Evolutionary conservation across 2,113 vertebrate species (phyloP).

Genomic region (Cromileptes altivelis): DNA sequence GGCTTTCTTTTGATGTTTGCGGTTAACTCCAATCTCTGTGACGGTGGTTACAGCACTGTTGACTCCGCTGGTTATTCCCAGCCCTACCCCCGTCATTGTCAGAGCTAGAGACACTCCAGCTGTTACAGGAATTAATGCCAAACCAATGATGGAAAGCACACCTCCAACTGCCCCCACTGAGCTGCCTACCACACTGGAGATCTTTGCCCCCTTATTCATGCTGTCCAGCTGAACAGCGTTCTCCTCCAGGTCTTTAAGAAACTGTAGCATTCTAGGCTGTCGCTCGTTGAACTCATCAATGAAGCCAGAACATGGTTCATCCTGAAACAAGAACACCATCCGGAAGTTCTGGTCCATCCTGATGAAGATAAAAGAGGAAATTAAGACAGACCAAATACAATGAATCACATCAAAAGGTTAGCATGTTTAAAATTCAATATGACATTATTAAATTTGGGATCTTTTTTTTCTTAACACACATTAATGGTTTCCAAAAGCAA

Average conservation of each 20-base stretch:
- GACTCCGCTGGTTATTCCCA: slow-evolving; percentile 64
- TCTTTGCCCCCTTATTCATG: slow-evolving; percentile 67
- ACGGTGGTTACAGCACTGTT: slow-evolving; percentile 48
- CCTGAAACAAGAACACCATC: slow-evolving; percentile 58
- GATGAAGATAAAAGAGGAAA: not conserved
- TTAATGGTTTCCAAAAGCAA: not conserved
- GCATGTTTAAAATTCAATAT: not conserved
- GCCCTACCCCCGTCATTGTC: slow-evolving; percentile 34
- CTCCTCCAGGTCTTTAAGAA: slow-evolving; percentile 41
- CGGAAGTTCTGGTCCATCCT: slow-evolving; percentile 60
- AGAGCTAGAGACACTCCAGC: slow-evolving; percentile 63
- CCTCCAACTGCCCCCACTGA: slow-evolving; percentile 66
- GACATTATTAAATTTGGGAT: not conserved
- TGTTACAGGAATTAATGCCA: slow-evolving; percentile 67
- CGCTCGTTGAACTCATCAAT: slow-evolving; percentile 36
- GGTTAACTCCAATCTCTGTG: slow-evolving; percentile 62
- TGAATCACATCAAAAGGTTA: not conserved
- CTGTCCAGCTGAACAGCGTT: slow-evolving; percentile 48
- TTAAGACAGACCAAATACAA: not conserved
- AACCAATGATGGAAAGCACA: slow-evolving; percentile 64
- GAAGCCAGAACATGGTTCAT: slow-evolving; percentile 13
- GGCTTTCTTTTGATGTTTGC: slow-evolving; percentile 36
- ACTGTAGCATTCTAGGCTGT: slow-evolving; percentile 47
- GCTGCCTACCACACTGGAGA: slow-evolving; percentile 73
- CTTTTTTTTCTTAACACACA: not conserved